phyloP scores from a whole-genome alignment of 1,140 invertebrate genomes.

The Zophobas atratus region DNA sequence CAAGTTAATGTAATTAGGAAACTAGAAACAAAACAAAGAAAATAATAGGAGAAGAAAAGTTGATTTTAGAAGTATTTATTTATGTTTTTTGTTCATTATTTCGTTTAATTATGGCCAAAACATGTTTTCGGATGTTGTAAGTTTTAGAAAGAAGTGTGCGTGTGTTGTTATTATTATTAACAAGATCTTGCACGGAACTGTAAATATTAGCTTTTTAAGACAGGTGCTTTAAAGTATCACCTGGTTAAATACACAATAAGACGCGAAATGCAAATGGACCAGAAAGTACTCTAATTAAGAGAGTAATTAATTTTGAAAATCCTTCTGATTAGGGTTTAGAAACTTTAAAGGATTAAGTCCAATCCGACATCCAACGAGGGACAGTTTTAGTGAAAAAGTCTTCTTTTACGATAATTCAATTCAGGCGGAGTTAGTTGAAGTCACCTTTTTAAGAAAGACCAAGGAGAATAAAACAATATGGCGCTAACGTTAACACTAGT shows the following conservation, averaged over 20 bases:
- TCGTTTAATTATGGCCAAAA: no score
- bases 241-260: conserved; percentile 10
- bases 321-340: conserved; percentile 40
- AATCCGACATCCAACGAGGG: conserved; percentile 36
- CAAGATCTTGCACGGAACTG: no score
- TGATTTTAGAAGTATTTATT: no score
- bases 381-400: conserved; percentile 36
- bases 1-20: no score
- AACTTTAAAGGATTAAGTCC: conserved; percentile 42
- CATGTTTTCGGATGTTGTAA: no score
- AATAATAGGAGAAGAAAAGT: no score
- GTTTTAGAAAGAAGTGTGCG: no score
- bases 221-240: neutral
- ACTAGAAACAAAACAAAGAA: no score
- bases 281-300: conserved; percentile 33
- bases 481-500: neutral
- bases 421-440: neutral
- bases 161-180: no score
- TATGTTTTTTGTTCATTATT: no score
- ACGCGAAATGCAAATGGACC: conserved; percentile 18
- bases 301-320: conserved; percentile 42
- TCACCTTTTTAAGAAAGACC: conserved; percentile 9
- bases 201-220: neutral
- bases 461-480: conserved; percentile 2
- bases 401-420: conserved; percentile 31